Evolutionary conservation across 2,113 vertebrate genomes (phyloP).

Genomic region (Cercocebus atys): DNA sequence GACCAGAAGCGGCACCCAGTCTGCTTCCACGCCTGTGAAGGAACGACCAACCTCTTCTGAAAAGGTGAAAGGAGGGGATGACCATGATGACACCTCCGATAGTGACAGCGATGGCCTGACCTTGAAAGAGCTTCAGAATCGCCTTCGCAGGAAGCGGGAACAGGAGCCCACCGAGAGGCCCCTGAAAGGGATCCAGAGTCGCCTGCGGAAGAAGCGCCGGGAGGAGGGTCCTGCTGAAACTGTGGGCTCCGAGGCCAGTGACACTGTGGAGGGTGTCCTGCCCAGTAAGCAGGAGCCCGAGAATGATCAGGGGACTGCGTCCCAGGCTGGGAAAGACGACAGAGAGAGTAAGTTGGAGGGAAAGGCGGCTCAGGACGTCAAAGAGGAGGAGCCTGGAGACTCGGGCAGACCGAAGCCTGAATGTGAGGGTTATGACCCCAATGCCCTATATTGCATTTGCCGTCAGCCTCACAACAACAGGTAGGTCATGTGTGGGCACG

Average conservation of each 20-base stretch:
- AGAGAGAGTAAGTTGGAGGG: slow-evolving; percentile 73
- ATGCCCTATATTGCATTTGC: slow-evolving; percentile 91
- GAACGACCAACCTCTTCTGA: slow-evolving; percentile 58
- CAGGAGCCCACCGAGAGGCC: slow-evolving; percentile 82
- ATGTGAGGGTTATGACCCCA: slow-evolving; percentile 88
- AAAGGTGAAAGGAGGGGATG: slow-evolving; percentile 65
- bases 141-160: slow-evolving; percentile 82
- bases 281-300: slow-evolving; percentile 73
- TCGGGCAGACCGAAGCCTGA: slow-evolving; percentile 81
- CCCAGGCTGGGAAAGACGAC: slow-evolving; percentile 77
- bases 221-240: slow-evolving; percentile 67
- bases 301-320: slow-evolving; percentile 76
- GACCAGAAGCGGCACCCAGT: slow-evolving; percentile 72
- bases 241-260: not conserved
- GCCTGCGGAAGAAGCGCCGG: slow-evolving; percentile 75
- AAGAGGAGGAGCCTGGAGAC: slow-evolving; percentile 59
- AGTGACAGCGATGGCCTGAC: slow-evolving; percentile 92
- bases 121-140: slow-evolving; percentile 90
- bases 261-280: slow-evolving; percentile 52
- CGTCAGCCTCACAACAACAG: slow-evolving; percentile 93
- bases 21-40: slow-evolving; percentile 53
- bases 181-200: slow-evolving; percentile 85
- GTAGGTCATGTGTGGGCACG: slow-evolving; percentile 78
- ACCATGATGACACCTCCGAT: slow-evolving; percentile 83
- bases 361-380: slow-evolving; percentile 60